Evolutionary conservation across 2,113 vertebrate species (phyloP), one percentile per base, ranked within the genome.

Genomic region (Oncorhynchus clarkii): DNA sequence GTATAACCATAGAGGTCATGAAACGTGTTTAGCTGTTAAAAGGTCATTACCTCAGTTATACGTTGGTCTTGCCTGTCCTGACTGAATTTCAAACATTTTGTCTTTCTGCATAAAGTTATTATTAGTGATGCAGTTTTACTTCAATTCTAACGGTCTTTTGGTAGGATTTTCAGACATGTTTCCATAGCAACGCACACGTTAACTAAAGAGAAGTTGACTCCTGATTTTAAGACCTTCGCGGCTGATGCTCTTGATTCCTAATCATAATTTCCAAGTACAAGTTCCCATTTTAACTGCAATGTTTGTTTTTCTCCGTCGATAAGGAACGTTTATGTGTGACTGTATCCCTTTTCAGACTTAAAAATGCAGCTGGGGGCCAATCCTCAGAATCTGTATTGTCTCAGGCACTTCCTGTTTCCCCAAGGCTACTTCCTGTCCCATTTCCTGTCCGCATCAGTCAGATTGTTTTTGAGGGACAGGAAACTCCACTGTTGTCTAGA

Each of bases 381-480:
- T 90, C 85, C 89, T 89, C 82, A 83, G 27, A 79, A 39, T 73
- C 84, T 84, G 73, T 88, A 91, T 93, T 93, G 92, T 93, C 89
- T 88, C 91, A 88, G 86, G 73, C 88, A 31, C 85, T 90, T 93
- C 92, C 92, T 90, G 87, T 88, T 93, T 93, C 88, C 88, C 84
- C 81, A 77, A 75, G 76, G 79, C 72, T 71, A 82, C 81, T 89
- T 89, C 92, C 92, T 45, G 39, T 45, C 39, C 39, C 39, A 45
- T 45, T 45, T 45, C 39, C 39, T 89, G 90, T 87, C 86, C 86
- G 82, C 80, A 81, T 65, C 24, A 77, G 83, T 82, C 79, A 80
- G 85, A 88, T 89, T 89, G 89, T 86, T 72, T 84, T 85, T 71
- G 67, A 79, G 4, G 31, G 39, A 45, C 11, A 45, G 39, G 39